Percentiles rank a stretch among this genome's conserved stretches.
Conservation (phyloP, 2,888 invertebrate genomes). For the Hemithea aestivaria region DNA sequence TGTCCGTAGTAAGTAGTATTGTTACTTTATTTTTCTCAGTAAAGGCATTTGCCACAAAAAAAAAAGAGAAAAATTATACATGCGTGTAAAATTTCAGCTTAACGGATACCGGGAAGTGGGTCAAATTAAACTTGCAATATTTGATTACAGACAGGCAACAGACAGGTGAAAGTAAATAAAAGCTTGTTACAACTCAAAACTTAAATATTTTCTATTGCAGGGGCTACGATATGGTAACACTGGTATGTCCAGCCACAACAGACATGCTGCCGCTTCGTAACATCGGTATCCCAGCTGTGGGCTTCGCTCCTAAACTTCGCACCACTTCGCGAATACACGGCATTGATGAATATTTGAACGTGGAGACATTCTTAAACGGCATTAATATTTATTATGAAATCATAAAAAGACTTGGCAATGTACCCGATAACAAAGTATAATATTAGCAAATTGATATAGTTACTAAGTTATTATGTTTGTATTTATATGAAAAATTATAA, state of each 20-base stretch:
- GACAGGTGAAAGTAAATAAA: too few species aligned
- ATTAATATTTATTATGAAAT: constrained; percentile 49
- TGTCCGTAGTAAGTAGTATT: too few species aligned
- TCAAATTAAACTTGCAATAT: too few species aligned
- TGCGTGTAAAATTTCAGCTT: too few species aligned
- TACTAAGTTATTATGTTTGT: too few species aligned
- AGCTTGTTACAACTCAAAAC: too few species aligned
- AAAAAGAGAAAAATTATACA: too few species aligned
- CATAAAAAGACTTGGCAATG: constrained; percentile 32
- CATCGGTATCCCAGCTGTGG: constrained; percentile 51
- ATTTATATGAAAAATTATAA: too few species aligned
- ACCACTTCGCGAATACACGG: constrained; percentile 42
- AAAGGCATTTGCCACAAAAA: too few species aligned
- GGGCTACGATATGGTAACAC: constrained; percentile 38
- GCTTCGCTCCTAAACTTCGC: constrained; percentile 46
- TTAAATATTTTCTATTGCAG: constrained; percentile 33
- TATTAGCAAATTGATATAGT: not conserved
- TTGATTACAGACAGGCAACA: too few species aligned
- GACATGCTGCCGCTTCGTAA: constrained; percentile 51
- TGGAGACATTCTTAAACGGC: constrained; percentile 45
- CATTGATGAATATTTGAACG: constrained; percentile 50
- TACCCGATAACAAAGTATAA: constrained; percentile 9
- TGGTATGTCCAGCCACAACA: constrained; percentile 48
- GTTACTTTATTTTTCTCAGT: too few species aligned
- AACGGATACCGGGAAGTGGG: too few species aligned